phyloP scores from a whole-genome alignment of 2,113 vertebrate species.

The Oriolus oriolus region DNA sequence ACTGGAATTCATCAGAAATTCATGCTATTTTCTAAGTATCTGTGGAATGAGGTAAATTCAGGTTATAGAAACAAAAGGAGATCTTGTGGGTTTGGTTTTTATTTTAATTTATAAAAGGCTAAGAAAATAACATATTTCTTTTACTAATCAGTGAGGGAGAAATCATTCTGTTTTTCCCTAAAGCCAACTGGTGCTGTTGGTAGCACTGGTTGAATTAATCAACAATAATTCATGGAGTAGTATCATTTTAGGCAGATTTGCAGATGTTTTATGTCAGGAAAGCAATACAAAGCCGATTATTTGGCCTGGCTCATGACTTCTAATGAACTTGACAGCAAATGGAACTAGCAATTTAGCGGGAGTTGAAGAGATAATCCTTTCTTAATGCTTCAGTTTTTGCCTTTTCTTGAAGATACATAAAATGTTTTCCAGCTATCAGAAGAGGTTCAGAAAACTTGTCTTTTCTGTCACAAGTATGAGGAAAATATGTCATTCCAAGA shows the following conservation, averaged over 20 bases:
- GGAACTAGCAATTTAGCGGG: background rate
- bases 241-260: background rate
- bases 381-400: background rate
- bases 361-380: background rate
- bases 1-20: background rate
- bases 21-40: background rate
- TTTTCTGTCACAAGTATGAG: background rate
- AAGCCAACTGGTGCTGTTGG: background rate
- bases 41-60: background rate
- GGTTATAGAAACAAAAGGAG: background rate
- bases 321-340: background rate
- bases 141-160: background rate
- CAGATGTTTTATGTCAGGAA: background rate
- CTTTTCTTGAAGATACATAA: background rate
- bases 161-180: background rate
- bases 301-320: background rate
- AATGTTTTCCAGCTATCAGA: background rate
- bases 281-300: background rate
- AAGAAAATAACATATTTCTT: background rate
- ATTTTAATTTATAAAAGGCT: background rate
- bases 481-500: background rate
- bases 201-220: background rate
- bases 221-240: background rate
- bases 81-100: background rate
- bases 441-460: background rate